Conservation (phyloP, 2,888 invertebrate genomes). For the Drosophila limbata region DNA sequence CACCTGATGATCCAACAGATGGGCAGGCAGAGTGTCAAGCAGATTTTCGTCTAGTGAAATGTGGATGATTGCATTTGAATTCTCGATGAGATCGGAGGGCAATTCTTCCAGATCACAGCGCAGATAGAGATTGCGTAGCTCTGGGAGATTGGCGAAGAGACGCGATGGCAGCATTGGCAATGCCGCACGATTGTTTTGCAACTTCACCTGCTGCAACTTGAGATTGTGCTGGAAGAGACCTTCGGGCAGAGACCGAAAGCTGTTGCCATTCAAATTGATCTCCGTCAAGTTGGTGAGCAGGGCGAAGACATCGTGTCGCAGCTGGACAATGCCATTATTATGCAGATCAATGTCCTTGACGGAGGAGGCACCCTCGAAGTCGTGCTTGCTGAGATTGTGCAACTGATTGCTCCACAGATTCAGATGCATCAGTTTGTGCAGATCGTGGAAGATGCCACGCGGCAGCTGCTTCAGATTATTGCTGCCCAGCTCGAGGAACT, state of each 20-base stretch:
- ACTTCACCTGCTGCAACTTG: slow-evolving; percentile 86
- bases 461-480: slow-evolving; percentile 89
- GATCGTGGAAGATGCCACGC: slow-evolving; percentile 88
- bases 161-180: slow-evolving; percentile 87
- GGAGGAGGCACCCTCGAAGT: slow-evolving; percentile 88
- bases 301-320: slow-evolving; percentile 88
- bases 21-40: slow-evolving; percentile 87
- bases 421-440: slow-evolving; percentile 87
- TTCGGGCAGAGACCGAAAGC: slow-evolving; percentile 88
- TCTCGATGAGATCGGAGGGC: slow-evolving; percentile 88
- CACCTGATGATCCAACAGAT: slow-evolving; percentile 88
- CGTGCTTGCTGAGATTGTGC: slow-evolving; percentile 87
- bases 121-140: slow-evolving; percentile 87
- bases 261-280: slow-evolving; percentile 89
- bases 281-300: slow-evolving; percentile 87
- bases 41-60: slow-evolving; percentile 88
- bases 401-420: slow-evolving; percentile 90
- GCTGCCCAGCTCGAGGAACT: slow-evolving; percentile 88
- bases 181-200: slow-evolving; percentile 87
- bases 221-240: slow-evolving; percentile 87
- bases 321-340: slow-evolving; percentile 88
- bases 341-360: slow-evolving; percentile 90
- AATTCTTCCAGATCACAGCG: slow-evolving; percentile 87
- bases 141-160: slow-evolving; percentile 88
- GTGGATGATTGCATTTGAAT: slow-evolving; percentile 87